phyloP scores from a whole-genome alignment of 2,113 vertebrate genomes.

The Dasyornis broadbenti region DNA sequence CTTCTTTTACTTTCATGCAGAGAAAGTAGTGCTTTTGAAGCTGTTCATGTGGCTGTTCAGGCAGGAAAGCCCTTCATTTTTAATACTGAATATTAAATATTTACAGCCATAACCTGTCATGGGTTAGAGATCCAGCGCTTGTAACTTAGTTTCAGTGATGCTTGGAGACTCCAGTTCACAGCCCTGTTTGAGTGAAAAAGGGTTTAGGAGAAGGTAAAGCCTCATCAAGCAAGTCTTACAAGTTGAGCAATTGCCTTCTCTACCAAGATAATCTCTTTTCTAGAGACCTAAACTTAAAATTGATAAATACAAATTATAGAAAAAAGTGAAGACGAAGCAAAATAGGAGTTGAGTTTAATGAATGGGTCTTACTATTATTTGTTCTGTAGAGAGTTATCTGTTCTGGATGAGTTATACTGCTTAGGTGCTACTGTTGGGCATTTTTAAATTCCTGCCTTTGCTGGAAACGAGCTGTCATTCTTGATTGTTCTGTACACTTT shows the following conservation, averaged over 20 bases:
- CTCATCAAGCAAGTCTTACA: neutral
- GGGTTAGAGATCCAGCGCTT: neutral
- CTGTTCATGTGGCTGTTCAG: neutral
- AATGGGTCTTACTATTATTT: neutral
- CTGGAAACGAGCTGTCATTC: neutral
- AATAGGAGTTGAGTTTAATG: neutral
- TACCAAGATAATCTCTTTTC: neutral
- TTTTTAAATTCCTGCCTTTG: neutral
- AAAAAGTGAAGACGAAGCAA: neutral
- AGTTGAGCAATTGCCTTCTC: neutral
- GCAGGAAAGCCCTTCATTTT: constrained; percentile 11
- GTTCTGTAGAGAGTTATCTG: neutral
- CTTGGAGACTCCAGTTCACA: neutral
- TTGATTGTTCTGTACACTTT: neutral
- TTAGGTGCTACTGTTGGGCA: neutral
- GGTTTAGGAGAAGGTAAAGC: neutral
- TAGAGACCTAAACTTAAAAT: neutral
- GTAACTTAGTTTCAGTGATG: neutral
- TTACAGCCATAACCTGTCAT: neutral
- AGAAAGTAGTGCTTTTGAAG: constrained; percentile 14
- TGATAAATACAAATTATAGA: neutral
- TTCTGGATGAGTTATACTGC: neutral
- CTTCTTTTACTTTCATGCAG: constrained; percentile 18
- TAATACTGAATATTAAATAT: constrained; percentile 38
- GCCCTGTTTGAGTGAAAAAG: neutral